These are phyloP conservation scores for Myopa testacea DNA, from an alignment of 2,888 invertebrate genomes.

Conservation along the genomic window DNA sequence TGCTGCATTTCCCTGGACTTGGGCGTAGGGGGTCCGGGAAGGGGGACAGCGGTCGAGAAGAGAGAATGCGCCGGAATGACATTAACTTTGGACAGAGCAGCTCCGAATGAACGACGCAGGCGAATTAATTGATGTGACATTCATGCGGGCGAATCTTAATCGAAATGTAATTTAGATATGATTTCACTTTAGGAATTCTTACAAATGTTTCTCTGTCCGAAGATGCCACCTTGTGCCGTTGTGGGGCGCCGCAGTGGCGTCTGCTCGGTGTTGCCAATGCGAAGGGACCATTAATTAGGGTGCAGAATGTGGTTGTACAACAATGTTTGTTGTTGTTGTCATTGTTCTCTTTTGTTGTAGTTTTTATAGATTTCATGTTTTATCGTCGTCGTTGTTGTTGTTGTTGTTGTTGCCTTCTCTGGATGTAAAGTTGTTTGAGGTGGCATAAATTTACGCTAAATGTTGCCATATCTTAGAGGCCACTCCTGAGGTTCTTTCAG, in stretches of 20 bases:
- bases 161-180: slow-evolving; percentile 43
- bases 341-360: not conserved
- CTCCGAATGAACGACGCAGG: not conserved
- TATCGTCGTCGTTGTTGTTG: not conserved
- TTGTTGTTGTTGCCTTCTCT: not conserved
- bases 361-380: not conserved
- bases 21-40: too few species aligned
- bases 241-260: slow-evolving; percentile 14
- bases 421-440: not conserved
- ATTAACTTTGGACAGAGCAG: not conserved
- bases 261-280: slow-evolving; percentile 13
- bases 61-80: too few species aligned
- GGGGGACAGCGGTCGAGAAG: too few species aligned
- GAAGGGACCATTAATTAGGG: slow-evolving; percentile 33
- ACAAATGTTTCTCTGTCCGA: not conserved
- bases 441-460: slow-evolving; percentile 17
- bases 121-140: slow-evolving; percentile 44
- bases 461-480: not conserved
- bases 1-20: too few species aligned
- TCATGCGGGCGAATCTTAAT: slow-evolving; percentile 42
- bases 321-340: not conserved
- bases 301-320: slow-evolving; percentile 22
- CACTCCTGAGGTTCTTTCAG: not conserved
- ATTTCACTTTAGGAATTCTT: slow-evolving; percentile 40
- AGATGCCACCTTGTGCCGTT: not conserved